Evolutionary conservation across 2,888 invertebrate species (phyloP).

Genomic region (Myopa testacea): DNA sequence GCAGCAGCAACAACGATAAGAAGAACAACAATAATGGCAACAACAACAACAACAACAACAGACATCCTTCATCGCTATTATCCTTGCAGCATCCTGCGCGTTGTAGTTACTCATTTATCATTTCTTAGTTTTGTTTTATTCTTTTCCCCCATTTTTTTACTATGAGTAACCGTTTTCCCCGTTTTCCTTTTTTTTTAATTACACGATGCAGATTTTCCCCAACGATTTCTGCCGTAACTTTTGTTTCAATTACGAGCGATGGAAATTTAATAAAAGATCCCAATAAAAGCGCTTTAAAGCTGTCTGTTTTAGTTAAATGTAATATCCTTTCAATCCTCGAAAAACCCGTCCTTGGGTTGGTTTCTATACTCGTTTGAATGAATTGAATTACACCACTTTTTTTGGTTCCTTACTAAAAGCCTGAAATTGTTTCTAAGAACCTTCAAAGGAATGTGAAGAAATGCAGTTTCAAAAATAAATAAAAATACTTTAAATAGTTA

Average conservation of each 20-base stretch:
- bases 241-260: conserved; percentile 4
- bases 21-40: neutral
- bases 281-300: neutral
- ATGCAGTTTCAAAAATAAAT: no score
- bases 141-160: conserved; percentile 2
- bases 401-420: no score
- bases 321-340: no score
- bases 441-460: no score
- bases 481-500: no score
- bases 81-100: neutral
- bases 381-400: no score
- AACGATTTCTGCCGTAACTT: neutral
- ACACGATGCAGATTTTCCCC: conserved; percentile 20
- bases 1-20: neutral
- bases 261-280: neutral
- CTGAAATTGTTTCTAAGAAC: no score
- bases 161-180: neutral
- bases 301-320: no score
- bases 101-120: conserved; percentile 34
- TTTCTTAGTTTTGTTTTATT: conserved; percentile 4
- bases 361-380: no score
- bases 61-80: neutral
- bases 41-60: neutral
- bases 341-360: no score
- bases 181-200: conserved; percentile 29